Conservation (phyloP, 1,140 invertebrate genomes). For the Thaumetopoea pityocampa region DNA sequence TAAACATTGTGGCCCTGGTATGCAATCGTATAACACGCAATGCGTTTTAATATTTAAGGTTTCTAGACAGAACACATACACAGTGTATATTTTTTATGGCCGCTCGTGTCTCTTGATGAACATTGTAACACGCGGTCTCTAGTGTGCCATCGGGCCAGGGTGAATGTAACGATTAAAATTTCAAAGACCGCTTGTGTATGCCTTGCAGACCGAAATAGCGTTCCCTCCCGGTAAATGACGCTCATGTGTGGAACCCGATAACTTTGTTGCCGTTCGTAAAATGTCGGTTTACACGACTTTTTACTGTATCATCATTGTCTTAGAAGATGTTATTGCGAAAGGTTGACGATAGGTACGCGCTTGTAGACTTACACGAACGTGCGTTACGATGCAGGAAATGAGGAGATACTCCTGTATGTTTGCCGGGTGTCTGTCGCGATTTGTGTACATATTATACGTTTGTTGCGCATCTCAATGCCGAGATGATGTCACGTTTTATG, state of each 20-base stretch:
- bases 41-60: no score
- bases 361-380: slow-evolving; percentile 33
- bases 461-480: slow-evolving; percentile 27
- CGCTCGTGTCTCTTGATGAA: slow-evolving; percentile 27
- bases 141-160: slow-evolving; percentile 55
- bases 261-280: slow-evolving; percentile 9
- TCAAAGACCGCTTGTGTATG: slow-evolving; percentile 57
- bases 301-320: slow-evolving; percentile 27
- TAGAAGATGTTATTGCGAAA: slow-evolving; percentile 12
- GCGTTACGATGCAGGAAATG: slow-evolving; percentile 53
- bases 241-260: slow-evolving; percentile 24
- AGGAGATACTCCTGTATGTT: slow-evolving; percentile 46
- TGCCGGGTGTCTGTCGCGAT: slow-evolving; percentile 41
- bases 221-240: slow-evolving; percentile 51
- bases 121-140: slow-evolving; percentile 37
- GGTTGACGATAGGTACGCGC: slow-evolving; percentile 9
- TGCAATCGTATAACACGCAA: no score
- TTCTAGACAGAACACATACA: no score
- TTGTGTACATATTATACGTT: slow-evolving; percentile 50
- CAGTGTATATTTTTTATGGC: slow-evolving; percentile 19
- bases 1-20: no score
- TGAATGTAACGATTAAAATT: slow-evolving; percentile 72
- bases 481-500: slow-evolving; percentile 35
- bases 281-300: slow-evolving; percentile 23
- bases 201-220: slow-evolving; percentile 56